A percentile compares a stretch with the other conserved stretches of the same genome.
phyloP scores from a whole-genome alignment of 2,113 vertebrate genomes.

The Cygnus buccinator region DNA sequence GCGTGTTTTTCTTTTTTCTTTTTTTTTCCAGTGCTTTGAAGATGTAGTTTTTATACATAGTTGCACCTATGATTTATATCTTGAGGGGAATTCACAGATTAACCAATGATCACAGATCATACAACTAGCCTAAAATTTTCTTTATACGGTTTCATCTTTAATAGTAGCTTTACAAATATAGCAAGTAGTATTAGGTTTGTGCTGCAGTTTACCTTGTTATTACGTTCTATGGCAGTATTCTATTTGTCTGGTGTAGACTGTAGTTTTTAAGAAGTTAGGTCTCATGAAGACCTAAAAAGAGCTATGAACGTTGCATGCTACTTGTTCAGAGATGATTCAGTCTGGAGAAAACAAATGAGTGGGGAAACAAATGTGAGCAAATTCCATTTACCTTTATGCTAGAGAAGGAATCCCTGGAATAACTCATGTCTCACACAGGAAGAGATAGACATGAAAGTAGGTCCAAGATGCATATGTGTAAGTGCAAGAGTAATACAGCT shows the following conservation, averaged over 20 bases:
- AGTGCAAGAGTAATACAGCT: background rate
- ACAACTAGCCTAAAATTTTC: background rate
- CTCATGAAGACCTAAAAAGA: slow-evolving; percentile 18
- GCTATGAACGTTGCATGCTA: background rate
- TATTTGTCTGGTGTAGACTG: background rate
- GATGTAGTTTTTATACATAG: background rate
- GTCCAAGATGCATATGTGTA: background rate
- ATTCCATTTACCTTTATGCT: background rate
- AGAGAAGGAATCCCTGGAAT: background rate
- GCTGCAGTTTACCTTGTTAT: background rate
- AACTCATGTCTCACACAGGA: background rate
- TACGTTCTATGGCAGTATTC: background rate
- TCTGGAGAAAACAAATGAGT: slow-evolving; percentile 16
- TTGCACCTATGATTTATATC: background rate
- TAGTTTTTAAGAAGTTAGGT: background rate
- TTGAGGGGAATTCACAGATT: background rate
- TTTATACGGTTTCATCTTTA: background rate
- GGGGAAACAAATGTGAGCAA: slow-evolving; percentile 12
- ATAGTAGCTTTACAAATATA: background rate
- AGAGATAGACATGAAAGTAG: background rate
- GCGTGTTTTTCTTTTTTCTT: background rate
- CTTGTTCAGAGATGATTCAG: background rate
- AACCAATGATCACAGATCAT: background rate
- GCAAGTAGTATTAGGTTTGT: background rate
- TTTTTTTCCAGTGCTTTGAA: background rate